Base-by-base conservation (phyloP, 2,113 vertebrate species). In the Rhinogobius similis region DNA sequence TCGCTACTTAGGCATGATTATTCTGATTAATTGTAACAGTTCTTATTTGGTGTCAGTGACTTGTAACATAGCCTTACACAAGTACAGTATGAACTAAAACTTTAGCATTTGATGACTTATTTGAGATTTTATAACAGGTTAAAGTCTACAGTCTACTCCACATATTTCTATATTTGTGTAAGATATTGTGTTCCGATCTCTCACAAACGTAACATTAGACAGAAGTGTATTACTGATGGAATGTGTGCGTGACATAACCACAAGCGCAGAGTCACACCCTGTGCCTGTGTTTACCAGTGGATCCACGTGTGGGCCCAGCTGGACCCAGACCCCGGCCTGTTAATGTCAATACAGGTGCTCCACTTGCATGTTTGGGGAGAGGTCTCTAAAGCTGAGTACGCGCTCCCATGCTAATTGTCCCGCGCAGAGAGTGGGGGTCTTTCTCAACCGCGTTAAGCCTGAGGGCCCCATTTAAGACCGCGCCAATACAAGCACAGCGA, bases 291-390 rank as follows among this genome's bases (percentile, higher is more conserved):
- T 87, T 78, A 78, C 55, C 56, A 72, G 73, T 65, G 3, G 5
- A 29, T 41, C 70, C 65, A 39, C 70, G 53, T 21, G 61, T 0
- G 0, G 72, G 9, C 6, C 77, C 63, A 80, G 76, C 73, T 69
- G 70, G 81, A 78, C 66, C 62, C 66, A 13, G 86, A 86, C 67
- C 65, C 71, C 64, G 77, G 84, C 68, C 80, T 75, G 79, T 82
- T 83, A 85, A 78, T 80, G 88, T 93, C 88, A 92, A 92, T 76
- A 91, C 87, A 91, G 88, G 84, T 90, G 88, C 76, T 79, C 13
- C 16, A 65, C 73, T 82, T 53, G 76, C 43, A 83, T 77, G 73
- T 77, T 77, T 81, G 79, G 71, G 78, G 79, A 82, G 78, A 70
- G 70, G 86, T 75, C 72, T 84, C 46, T 32, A 69, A 74, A 81